Base-by-base conservation (phyloP, 2,113 vertebrate species). In the Eudyptes chrysolophus region DNA sequence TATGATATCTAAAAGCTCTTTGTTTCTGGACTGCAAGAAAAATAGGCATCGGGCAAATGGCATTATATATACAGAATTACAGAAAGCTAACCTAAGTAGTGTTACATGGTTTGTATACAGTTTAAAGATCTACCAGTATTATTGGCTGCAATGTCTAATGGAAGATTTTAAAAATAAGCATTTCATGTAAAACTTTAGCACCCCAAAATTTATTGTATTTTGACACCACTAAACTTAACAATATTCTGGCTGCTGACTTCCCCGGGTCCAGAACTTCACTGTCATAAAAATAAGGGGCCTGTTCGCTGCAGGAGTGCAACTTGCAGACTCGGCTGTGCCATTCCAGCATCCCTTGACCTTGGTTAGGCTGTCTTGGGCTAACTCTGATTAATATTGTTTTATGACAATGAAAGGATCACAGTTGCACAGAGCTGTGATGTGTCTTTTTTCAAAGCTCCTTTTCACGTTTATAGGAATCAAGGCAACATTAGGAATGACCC, bases 401-500 rank as follows among this genome's bases (percentile, higher is more conserved):
- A 88, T 54, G 83, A 72, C 77, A 81, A 60, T 76, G 52, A 71
- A 92, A 85, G 68, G 26, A 87, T 54, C 49, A n/a, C 89, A 91
- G 89, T 94, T 89, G 49, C 83, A 76, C 48, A 90, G 84, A 85
- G 38, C 91, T 91, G 83, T 94, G 94, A 96, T 92, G 83, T 94
- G 85, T 93, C 77, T 94, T 91, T 96, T 95, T 96, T 90, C 94
- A 91, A 81, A 72, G 92, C 40, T 90, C 80, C 71, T 95, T 96
- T 96, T 94, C 82, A 87, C 86, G 87, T 92, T 96, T 92, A 81
- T 84, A 91, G 86, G 88, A 94, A 96, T 91, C 69, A 72, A 93
- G 84, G 85, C 83, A 94, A 75, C 86, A 46, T 90, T 84, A 96
- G 54, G 76, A 94, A 66, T 89, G 90, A 89, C 94, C 92, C 91